Conservation (phyloP, 1,140 invertebrate species). For the Nephila pilipes region DNA sequence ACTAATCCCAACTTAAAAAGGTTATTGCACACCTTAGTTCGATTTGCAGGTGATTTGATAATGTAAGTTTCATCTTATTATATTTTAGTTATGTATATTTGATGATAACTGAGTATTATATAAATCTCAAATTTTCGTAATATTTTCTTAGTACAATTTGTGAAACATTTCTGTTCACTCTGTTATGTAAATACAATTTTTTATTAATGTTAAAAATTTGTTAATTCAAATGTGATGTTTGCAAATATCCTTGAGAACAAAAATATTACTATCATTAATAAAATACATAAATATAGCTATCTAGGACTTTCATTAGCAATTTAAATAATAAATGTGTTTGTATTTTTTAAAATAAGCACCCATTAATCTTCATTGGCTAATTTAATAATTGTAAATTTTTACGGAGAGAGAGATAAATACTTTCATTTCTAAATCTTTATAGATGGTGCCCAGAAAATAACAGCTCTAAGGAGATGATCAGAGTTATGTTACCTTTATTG, state of each 20-base stretch:
- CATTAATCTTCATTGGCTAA: no score
- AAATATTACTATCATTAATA: no score
- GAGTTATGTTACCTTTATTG: conserved; percentile 87
- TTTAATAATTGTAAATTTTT: no score
- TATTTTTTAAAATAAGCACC: no score
- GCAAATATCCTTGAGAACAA: no score
- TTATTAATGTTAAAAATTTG: background rate
- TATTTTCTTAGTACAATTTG: background rate
- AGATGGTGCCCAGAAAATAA: conserved; percentile 83
- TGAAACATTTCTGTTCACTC: background rate
- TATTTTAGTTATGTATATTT: background rate
- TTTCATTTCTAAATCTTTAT: background rate
- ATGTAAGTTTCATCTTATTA: conserved; percentile 82
- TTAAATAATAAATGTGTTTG: no score
- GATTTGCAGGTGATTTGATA: conserved; percentile 86
- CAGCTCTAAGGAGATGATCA: conserved; percentile 82
- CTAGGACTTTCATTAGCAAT: no score
- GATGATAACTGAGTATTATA: background rate
- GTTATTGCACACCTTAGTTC: conserved; percentile 85
- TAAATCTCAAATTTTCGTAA: background rate
- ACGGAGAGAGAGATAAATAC: no score
- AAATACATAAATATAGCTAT: no score
- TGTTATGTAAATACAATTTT: background rate
- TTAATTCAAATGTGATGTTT: no score
- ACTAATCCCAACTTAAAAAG: conserved; percentile 87